A percentile compares a stretch with the other conserved stretches of the same genome.
These are phyloP conservation scores for Mycetomoellerius zeteki DNA, from an alignment of 1,140 invertebrate species.

Conservation along the genomic window DNA sequence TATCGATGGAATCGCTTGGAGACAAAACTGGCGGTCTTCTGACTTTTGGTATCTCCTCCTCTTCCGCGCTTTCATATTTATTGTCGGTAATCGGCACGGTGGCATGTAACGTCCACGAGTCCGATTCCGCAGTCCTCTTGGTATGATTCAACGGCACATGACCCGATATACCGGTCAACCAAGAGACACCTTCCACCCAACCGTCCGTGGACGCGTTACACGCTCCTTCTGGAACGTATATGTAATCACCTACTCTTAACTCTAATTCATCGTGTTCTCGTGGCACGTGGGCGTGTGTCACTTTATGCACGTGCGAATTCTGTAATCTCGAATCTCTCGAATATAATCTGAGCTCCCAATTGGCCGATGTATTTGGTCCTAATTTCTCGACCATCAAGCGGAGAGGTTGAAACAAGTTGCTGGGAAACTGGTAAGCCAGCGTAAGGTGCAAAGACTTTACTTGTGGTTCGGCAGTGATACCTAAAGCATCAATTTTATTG, in stretches of 20 bases:
- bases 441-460: constrained; percentile 95
- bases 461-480: constrained; percentile 91
- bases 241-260: constrained; percentile 94
- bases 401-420: constrained; percentile 90
- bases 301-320: constrained; percentile 92
- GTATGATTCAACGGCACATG: constrained; percentile 94
- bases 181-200: constrained; percentile 95
- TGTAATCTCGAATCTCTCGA: constrained; percentile 92
- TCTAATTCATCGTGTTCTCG: constrained; percentile 94
- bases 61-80: constrained; percentile 78
- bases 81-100: constrained; percentile 88
- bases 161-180: constrained; percentile 94
- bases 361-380: constrained; percentile 89
- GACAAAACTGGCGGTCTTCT: constrained; percentile 83
- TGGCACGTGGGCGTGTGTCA: constrained; percentile 92
- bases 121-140: constrained; percentile 93
- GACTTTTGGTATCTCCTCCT: constrained; percentile 77
- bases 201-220: constrained; percentile 92
- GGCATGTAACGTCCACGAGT: constrained; percentile 95
- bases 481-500: constrained; percentile 91
- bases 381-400: constrained; percentile 92
- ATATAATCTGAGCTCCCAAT: constrained; percentile 95
- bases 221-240: constrained; percentile 93
- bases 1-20: constrained; percentile 85
- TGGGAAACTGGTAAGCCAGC: constrained; percentile 95